Evolutionary conservation across 2,797 vertebrate genomes (phyloP).

Genomic region (Apogon hyalosoma): DNA sequence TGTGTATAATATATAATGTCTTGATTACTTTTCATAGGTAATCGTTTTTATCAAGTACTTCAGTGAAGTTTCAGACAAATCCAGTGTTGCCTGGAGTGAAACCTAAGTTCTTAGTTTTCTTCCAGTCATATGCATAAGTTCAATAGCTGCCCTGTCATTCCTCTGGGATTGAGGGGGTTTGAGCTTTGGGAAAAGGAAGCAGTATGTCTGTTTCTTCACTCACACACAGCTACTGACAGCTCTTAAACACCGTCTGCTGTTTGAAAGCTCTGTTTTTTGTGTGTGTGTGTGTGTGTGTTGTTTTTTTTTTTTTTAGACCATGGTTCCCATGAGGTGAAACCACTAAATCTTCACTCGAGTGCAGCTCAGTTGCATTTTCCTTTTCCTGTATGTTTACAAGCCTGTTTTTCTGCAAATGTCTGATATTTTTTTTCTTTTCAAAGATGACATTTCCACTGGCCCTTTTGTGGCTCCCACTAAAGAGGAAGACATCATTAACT

Average conservation of each 20-base stretch:
- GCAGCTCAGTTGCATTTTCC: slow-evolving; percentile 13
- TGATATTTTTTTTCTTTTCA: neutral
- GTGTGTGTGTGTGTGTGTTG: too few relatives aligned
- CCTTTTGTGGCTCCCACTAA: slow-evolving; percentile 23
- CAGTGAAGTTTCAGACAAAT: neutral
- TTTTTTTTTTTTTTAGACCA: slow-evolving; percentile 12
- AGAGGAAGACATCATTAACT: slow-evolving; percentile 58
- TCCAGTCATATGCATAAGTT: slow-evolving; percentile 19
- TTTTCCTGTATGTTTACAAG: slow-evolving; percentile 10
- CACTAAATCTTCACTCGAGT: slow-evolving; percentile 26
- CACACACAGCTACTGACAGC: slow-evolving; percentile 40
- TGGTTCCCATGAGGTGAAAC: slow-evolving; percentile 44
- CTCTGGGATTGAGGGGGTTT: slow-evolving; percentile 5
- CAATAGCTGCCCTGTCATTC: slow-evolving; percentile 16
- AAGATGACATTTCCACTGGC: slow-evolving; percentile 55
- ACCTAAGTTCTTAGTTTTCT: neutral
- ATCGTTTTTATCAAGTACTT: neutral
- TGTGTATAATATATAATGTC: too few relatives aligned
- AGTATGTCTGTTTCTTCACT: slow-evolving; percentile 54
- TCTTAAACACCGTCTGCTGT: slow-evolving; percentile 52
- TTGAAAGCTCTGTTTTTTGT: slow-evolving; percentile 24
- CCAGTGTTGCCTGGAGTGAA: neutral
- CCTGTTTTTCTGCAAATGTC: slow-evolving; percentile 8
- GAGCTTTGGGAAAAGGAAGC: slow-evolving; percentile 24
- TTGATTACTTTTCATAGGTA: neutral